Base-by-base conservation (phyloP, 2,797 vertebrate species). In the Esox masquinongy region DNA sequence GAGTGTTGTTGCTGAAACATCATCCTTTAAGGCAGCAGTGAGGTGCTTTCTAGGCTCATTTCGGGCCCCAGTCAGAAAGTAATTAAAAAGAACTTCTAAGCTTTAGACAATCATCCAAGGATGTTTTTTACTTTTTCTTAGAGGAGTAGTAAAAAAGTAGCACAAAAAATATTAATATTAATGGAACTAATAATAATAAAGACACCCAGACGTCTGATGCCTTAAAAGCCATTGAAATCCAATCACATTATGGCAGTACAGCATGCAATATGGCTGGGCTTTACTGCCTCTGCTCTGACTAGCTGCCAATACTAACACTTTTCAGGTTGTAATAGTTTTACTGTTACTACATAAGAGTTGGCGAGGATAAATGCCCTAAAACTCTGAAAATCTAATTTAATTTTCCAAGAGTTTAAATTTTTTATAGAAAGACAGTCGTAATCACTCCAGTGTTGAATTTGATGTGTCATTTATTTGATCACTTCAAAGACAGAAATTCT, bases 291-390 rank as follows among this genome's bases (percentile, higher is more conserved):
- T 76, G 80, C 87, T 82, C 78, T 85, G 84, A 88, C 84, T 39
- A 64, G 61, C 79, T 83, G 92, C 94, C 93, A 93, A 89, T 70
- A 89, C 75, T 83, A 93, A 93, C 92, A 91, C 90, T 90, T 92
- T 88, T 92, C 87, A 88, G 90, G 87, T 90, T 92, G 90, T 93
- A 91, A 90, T 87, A 91, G 85, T 92, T 91, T 92, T 91, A 92
- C 85, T 82, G 89, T 92, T 91, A 91, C 93, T 92, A 91, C 90
- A 91, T 89, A 90, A 89, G 82, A 82, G 80, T 87, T 94, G 92
- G 93, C 91, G 85, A 82, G 39, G 79, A 72, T 51, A 72, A 84
- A 73, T 74, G 80, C 77, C 79, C 69, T 80, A 82, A 85, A 90
- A 84, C 80, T 77, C 83, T 77, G 78, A 91, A 91, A 90, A 86